Evolutionary conservation across 2,888 invertebrate species (phyloP).

Genomic region (Drosophila flavopinicola): DNA sequence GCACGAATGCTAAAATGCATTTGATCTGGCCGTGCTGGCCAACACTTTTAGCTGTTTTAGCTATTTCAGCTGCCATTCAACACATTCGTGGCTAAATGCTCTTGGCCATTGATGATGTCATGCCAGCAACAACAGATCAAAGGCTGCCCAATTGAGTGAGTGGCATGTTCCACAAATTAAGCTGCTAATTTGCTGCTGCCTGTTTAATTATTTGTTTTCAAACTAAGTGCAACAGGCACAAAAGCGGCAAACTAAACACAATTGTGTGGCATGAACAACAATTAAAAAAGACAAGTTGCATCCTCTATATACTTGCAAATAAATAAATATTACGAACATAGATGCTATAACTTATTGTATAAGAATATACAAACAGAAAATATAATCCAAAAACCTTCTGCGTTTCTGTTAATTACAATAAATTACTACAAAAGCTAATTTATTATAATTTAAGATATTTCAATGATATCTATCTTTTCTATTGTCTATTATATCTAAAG

Average conservation of each 20-base stretch:
- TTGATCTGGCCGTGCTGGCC: slow-evolving; percentile 62
- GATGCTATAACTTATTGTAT: no score
- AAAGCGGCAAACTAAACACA: no score
- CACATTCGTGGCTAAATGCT: slow-evolving; percentile 13
- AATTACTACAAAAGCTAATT: no score
- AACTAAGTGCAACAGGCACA: slow-evolving; percentile 21
- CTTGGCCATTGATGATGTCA: slow-evolving; percentile 64
- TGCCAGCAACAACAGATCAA: slow-evolving; percentile 57
- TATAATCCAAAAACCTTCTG: no score
- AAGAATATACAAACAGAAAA: no score
- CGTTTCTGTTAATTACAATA: no score
- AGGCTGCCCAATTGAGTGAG: slow-evolving; percentile 58
- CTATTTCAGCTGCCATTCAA: slow-evolving; percentile 18
- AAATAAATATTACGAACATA: not conserved
- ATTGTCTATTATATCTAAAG: no score
- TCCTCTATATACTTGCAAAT: not conserved
- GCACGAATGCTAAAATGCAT: slow-evolving; percentile 56
- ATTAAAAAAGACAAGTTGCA: not conserved
- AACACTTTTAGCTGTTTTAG: slow-evolving; percentile 18
- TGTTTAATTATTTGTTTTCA: slow-evolving; percentile 51
- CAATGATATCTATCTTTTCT: no score
- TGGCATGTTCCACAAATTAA: slow-evolving; percentile 50
- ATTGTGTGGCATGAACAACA: slow-evolving; percentile 4
- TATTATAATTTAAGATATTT: no score
- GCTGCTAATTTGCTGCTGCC: slow-evolving; percentile 42